phyloP scores from a whole-genome alignment of 2,797 vertebrate species.

The Carcharodon carcharias region DNA sequence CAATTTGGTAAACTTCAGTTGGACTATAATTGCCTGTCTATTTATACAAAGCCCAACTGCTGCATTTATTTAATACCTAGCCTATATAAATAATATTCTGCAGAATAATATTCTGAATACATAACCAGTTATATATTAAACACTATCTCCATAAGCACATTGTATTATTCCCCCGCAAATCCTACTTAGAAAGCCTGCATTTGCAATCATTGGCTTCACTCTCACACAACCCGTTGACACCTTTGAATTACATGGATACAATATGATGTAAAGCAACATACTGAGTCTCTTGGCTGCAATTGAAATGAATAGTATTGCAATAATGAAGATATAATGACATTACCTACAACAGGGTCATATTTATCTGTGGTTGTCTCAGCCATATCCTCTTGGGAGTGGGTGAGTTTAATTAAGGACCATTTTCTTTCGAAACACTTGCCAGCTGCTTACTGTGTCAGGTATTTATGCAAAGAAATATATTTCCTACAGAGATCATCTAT shows the following conservation, averaged over 20 bases:
- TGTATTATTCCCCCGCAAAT: background rate
- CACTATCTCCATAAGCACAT: background rate
- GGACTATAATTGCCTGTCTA: background rate
- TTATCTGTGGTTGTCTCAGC: conserved; percentile 32
- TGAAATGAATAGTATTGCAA: conserved; percentile 35
- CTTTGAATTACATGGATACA: conserved; percentile 4
- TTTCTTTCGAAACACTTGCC: conserved; percentile 20
- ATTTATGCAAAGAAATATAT: conserved; percentile 35
- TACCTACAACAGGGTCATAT: conserved; percentile 33
- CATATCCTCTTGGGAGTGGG: conserved; percentile 18
- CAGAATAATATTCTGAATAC: background rate
- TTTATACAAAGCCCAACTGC: background rate
- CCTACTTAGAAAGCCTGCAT: background rate
- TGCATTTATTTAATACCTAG: background rate
- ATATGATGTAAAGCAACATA: background rate
- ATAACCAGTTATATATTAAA: background rate
- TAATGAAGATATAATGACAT: conserved; percentile 36
- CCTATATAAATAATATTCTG: background rate
- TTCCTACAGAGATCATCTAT: conserved; percentile 30
- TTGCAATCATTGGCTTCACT: background rate
- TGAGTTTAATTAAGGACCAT: conserved; percentile 34
- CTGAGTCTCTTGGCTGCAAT: conserved; percentile 29
- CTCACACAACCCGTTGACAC: background rate
- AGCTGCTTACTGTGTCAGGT: conserved; percentile 26
- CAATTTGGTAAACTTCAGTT: conserved; percentile 1